Evolutionary conservation across 2,113 vertebrate species (phyloP).

Genomic region (Symphodus melops): DNA sequence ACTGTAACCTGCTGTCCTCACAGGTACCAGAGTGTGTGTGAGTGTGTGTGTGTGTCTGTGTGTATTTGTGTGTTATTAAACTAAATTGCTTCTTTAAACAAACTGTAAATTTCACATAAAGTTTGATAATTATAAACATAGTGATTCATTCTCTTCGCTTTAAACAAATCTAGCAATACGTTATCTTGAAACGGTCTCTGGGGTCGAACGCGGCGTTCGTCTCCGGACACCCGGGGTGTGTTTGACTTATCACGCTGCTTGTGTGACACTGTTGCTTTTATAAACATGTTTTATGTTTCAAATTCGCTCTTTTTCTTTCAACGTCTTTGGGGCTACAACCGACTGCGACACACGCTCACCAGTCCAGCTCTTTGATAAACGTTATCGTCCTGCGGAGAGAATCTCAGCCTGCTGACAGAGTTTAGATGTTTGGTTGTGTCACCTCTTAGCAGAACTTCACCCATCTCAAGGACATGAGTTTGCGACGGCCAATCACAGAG

Average conservation of each 20-base stretch:
- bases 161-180: slow-evolving; percentile 20
- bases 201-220: no score
- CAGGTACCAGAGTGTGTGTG: slow-evolving; percentile 83
- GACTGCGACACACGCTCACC: no score
- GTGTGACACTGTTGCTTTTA: slow-evolving; percentile 57
- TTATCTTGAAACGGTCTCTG: no score
- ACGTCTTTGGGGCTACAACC: no score
- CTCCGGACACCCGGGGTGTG: slow-evolving; percentile 24
- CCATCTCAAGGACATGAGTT: no score
- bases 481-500: no score
- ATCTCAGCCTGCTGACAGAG: no score
- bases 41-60: slow-evolving; percentile 3
- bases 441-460: no score
- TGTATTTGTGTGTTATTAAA: neutral
- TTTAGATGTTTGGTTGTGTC: no score
- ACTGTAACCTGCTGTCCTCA: slow-evolving; percentile 95
- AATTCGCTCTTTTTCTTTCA: slow-evolving; percentile 18
- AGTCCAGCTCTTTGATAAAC: no score
- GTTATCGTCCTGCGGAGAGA: no score
- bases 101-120: slow-evolving; percentile 14
- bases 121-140: neutral
- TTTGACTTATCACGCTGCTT: slow-evolving; percentile 37
- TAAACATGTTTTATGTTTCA: slow-evolving; percentile 34
- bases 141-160: neutral
- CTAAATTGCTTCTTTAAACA: slow-evolving; percentile 21